Evolutionary conservation across 2,797 vertebrate species (phyloP), one percentile per base, ranked within the genome.

Genomic region (Notolepis coatsorum): DNA sequence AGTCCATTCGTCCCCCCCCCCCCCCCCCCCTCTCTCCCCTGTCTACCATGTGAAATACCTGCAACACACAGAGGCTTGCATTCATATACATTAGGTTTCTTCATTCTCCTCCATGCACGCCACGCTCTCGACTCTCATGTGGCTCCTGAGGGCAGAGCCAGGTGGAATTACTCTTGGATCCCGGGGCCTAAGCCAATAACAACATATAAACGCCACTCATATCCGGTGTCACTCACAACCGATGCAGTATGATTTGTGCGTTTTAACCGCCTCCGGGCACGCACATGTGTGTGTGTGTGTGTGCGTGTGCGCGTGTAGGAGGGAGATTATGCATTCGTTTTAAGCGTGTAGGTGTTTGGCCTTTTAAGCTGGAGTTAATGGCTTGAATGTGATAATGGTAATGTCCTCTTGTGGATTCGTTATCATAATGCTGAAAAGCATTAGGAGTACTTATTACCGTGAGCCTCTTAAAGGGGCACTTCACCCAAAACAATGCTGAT

Each of bases 1-100:
- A n/a, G n/a, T n/a, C n/a, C n/a, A n/a, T n/a, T n/a, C n/a, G n/a
- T n/a, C n/a, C n/a, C n/a, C n/a, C n/a, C n/a, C n/a, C n/a, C n/a
- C n/a, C 2, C 1, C 7, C 58, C 47, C 8, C 15, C 73, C 67
- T 51, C 71, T 27, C 8, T 18, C 73, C 67, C 48, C 71, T 61
- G 84, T 85, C 80, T 31, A 58, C 30, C 9, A 66, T 46, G 71
- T 77, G 82, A 85, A 89, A 86, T 77, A 82, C 73, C 84, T 64
- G 57, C 24, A 71, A 66, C 30, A 28, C 13, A n/a, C 73, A 65
- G 25, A 25, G 12, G 63, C 46, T 71, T 53, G 54, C 68, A 67
- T 82, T 84, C 70, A 77, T 64, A 78, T 54, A 81, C 81, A 81
- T 81, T 81, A 82, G 66, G 56, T 77, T 81, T 71, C 62, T 63